phyloP scores from a whole-genome alignment of 2,797 vertebrate species.

The Pseudopleuronectes americanus region DNA sequence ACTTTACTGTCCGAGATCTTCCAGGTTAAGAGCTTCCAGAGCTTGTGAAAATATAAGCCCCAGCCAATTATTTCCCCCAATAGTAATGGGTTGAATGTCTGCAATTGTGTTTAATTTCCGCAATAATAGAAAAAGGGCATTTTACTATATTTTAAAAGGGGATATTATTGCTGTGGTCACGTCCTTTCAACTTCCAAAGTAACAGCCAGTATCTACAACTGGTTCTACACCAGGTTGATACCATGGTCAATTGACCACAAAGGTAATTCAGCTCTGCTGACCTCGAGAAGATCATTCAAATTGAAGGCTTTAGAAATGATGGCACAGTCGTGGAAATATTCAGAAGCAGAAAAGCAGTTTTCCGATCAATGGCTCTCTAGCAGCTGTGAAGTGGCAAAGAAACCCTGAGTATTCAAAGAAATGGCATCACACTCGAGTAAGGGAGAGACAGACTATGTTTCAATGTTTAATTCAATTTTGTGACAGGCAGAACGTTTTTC shows the following conservation, averaged over 20 bases:
- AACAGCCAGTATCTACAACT: constrained; percentile 17
- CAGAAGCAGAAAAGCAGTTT: constrained; percentile 41
- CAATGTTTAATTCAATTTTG: constrained; percentile 62
- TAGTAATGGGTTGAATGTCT: constrained; percentile 1
- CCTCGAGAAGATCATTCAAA: constrained; percentile 51
- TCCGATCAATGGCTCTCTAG: constrained; percentile 37
- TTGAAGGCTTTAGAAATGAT: constrained; percentile 39
- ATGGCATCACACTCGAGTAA: constrained; percentile 55
- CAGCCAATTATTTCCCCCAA: background rate
- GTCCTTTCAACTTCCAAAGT: background rate
- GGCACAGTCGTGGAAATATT: constrained; percentile 41
- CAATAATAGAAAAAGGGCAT: constrained; percentile 6
- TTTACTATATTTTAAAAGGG: too few species aligned
- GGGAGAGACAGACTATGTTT: constrained; percentile 57
- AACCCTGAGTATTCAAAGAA: constrained; percentile 52
- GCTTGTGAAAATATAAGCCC: background rate
- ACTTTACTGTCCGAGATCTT: background rate
- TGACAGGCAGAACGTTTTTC: constrained; percentile 44
- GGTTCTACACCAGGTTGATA: constrained; percentile 6
- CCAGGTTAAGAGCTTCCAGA: background rate
- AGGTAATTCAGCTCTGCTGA: constrained; percentile 39
- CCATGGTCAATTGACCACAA: constrained; percentile 38
- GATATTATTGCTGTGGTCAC: background rate
- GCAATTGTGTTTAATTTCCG: constrained; percentile 8
- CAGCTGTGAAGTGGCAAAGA: constrained; percentile 51